These are phyloP conservation scores for Cydia pomonella DNA, from an alignment of 1,140 invertebrate genomes.

Conservation along the genomic window DNA sequence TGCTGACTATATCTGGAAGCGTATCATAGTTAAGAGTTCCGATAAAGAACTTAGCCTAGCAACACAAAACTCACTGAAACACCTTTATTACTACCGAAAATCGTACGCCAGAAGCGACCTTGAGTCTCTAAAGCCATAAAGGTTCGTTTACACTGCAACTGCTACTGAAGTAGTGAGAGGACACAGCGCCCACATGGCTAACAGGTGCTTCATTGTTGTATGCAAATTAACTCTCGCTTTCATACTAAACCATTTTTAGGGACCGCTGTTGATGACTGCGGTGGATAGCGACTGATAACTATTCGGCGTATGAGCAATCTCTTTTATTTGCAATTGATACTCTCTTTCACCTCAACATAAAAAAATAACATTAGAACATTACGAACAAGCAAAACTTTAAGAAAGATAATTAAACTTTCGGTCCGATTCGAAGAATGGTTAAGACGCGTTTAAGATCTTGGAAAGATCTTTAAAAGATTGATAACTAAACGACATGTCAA, in stretches of 20 bases:
- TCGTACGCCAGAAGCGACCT: constrained; percentile 60
- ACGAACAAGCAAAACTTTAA: too few species aligned
- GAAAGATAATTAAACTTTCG: too few species aligned
- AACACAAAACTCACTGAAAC: background rate
- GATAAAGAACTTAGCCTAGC: background rate
- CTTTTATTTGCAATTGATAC: background rate
- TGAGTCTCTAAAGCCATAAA: constrained; percentile 61
- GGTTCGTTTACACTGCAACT: constrained; percentile 75
- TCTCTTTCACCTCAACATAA: too few species aligned
- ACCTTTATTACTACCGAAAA: constrained; percentile 40
- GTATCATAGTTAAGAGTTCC: background rate
- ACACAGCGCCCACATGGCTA: constrained; percentile 67
- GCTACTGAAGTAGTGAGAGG: constrained; percentile 64
- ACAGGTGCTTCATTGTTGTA: constrained; percentile 78
- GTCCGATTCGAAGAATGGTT: too few species aligned
- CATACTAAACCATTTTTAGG: constrained; percentile 55
- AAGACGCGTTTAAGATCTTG: too few species aligned
- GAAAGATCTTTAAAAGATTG: too few species aligned
- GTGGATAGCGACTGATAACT: constrained; percentile 16
- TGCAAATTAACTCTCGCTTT: constrained; percentile 78
- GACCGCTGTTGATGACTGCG: constrained; percentile 14
- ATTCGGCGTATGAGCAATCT: background rate
- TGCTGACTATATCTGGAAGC: too few species aligned
- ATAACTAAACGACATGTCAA: too few species aligned
- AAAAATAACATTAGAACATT: too few species aligned